Percentiles rank a stretch among this genome's conserved stretches.
phyloP scores from a whole-genome alignment of 2,113 vertebrate species.

The Spermophilus dauricus region DNA sequence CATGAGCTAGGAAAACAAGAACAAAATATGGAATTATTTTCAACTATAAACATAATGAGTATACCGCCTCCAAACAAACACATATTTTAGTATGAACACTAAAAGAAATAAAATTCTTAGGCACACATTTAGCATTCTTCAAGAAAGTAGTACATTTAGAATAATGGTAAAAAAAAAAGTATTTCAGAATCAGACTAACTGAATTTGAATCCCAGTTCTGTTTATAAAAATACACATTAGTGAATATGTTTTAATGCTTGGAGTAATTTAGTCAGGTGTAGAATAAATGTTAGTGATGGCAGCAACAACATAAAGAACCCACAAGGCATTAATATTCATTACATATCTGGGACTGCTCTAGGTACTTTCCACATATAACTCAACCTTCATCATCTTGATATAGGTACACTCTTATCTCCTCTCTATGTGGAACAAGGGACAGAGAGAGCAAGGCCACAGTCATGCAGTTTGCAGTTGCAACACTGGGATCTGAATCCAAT shows the following conservation, averaged over 20 bases:
- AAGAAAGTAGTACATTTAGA: not conserved
- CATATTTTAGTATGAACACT: slow-evolving; percentile 27
- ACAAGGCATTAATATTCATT: not conserved
- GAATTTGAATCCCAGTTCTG: not conserved
- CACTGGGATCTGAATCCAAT: not conserved
- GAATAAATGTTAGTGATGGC: not conserved
- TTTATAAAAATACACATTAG: not conserved
- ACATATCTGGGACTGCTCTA: not conserved
- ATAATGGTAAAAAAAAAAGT: slow-evolving; percentile 20
- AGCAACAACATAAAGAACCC: not conserved
- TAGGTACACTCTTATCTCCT: not conserved
- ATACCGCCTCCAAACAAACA: not conserved
- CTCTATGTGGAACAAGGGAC: not conserved
- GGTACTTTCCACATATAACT: not conserved
- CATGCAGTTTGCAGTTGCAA: not conserved
- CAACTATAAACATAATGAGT: slow-evolving; percentile 10
- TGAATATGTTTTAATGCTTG: not conserved
- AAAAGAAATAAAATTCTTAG: slow-evolving; percentile 61
- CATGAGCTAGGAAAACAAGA: slow-evolving; percentile 93
- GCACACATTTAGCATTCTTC: not conserved
- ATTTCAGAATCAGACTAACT: not conserved
- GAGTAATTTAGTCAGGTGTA: not conserved
- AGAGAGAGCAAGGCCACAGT: not conserved
- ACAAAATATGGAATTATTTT: slow-evolving; percentile 62
- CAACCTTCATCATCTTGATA: not conserved